These are phyloP conservation scores for Anseranas semipalmata DNA, from an alignment of 2,113 vertebrate species.

Conservation along the genomic window DNA sequence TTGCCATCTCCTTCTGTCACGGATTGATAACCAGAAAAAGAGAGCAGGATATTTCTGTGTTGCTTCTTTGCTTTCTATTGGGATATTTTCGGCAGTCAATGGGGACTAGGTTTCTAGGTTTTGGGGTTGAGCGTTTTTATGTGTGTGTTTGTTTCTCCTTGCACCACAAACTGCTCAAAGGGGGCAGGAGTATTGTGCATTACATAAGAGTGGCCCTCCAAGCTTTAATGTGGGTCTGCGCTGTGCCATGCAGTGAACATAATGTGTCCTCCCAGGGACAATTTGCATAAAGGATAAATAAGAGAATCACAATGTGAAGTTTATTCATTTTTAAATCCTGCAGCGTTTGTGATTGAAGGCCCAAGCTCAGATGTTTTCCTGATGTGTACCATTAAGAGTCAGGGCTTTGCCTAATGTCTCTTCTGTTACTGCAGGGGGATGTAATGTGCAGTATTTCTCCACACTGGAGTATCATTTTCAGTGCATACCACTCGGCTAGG, in stretches of 20 bases:
- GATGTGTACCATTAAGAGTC: slow-evolving; percentile 87
- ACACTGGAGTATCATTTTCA: slow-evolving; percentile 82
- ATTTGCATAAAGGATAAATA: slow-evolving; percentile 92
- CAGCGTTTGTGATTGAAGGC: slow-evolving; percentile 87
- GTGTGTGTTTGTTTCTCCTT: slow-evolving; percentile 52
- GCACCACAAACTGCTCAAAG: slow-evolving; percentile 2
- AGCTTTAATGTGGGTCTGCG: slow-evolving; percentile 74
- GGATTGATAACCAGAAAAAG: background rate
- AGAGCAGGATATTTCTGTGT: fast-evolving
- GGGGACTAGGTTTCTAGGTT: background rate
- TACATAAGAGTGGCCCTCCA: slow-evolving; percentile 76
- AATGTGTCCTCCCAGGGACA: slow-evolving; percentile 85
- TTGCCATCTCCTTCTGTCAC: background rate
- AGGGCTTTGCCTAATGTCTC: slow-evolving; percentile 86
- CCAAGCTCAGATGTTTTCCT: slow-evolving; percentile 88
- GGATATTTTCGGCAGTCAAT: background rate
- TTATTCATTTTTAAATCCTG: slow-evolving; percentile 93
- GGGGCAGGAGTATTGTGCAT: slow-evolving; percentile 56
- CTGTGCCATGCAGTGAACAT: slow-evolving; percentile 77
- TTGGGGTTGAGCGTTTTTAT: background rate
- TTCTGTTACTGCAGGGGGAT: slow-evolving; percentile 81
- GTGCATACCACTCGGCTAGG: slow-evolving; percentile 71
- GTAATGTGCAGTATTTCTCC: slow-evolving; percentile 77
- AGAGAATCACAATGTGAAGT: slow-evolving; percentile 90
- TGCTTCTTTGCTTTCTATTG: background rate